A percentile compares a stretch with the other conserved stretches of the same genome.
These are phyloP conservation scores for Lithophane ornitopus DNA, from an alignment of 2,888 invertebrate species.

Conservation along the genomic window DNA sequence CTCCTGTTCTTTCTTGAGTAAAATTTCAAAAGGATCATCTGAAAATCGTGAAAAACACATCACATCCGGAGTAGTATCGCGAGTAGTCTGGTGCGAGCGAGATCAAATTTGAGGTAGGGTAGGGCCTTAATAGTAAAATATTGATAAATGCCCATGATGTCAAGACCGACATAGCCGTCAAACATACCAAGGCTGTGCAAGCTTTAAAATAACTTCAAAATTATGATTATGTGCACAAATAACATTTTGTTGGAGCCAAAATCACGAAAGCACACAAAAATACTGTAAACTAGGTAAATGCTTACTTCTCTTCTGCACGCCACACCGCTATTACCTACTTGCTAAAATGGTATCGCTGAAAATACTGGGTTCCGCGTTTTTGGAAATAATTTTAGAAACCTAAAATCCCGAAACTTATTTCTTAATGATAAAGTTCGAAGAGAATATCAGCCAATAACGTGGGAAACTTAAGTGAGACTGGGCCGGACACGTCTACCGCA, in stretches of 20 bases:
- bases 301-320: slow-evolving; percentile 67
- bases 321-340: slow-evolving; percentile 55
- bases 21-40: too few relatives aligned
- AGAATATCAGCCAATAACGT: too few relatives aligned
- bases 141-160: neutral
- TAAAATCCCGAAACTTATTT: too few relatives aligned
- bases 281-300: slow-evolving; percentile 66
- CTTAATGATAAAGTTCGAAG: too few relatives aligned
- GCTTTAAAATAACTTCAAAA: slow-evolving; percentile 46
- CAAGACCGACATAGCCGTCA: slow-evolving; percentile 15
- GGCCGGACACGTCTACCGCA: too few relatives aligned
- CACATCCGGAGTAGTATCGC: too few relatives aligned
- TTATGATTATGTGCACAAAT: slow-evolving; percentile 51
- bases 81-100: too few relatives aligned
- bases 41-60: too few relatives aligned
- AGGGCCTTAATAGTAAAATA: too few relatives aligned
- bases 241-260: slow-evolving; percentile 46
- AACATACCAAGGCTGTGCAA: slow-evolving; percentile 46
- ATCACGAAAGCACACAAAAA: slow-evolving; percentile 58
- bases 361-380: slow-evolving; percentile 31
- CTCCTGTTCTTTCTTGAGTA: too few relatives aligned
- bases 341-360: slow-evolving; percentile 35
- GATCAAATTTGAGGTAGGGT: too few relatives aligned
- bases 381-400: neutral
- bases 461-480: too few relatives aligned